Evolutionary conservation across 2,113 vertebrate species (phyloP).

Genomic region (Paedocypris sp.): DNA sequence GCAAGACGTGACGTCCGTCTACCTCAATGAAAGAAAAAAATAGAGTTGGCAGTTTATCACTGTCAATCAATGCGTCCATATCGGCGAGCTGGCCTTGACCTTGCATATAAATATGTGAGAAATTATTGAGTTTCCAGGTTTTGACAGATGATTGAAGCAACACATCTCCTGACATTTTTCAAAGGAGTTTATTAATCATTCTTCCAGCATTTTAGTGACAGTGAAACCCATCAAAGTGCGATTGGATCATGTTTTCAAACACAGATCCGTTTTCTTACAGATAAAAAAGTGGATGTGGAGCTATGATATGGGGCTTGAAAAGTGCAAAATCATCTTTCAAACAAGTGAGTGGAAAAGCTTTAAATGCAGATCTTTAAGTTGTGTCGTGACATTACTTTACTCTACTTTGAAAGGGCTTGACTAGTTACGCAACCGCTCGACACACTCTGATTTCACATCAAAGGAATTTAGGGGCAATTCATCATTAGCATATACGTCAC

Average conservation of each 20-base stretch:
- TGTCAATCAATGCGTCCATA: background rate
- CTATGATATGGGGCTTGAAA: background rate
- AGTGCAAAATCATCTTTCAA: background rate
- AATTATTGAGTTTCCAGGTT: background rate
- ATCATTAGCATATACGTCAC: slow-evolving; percentile 40
- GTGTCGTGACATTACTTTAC: too few species aligned
- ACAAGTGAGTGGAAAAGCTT: too few species aligned
- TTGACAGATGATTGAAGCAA: slow-evolving; percentile 10
- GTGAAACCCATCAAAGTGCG: too few species aligned
- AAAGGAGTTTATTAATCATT: too few species aligned
- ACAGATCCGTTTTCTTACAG: background rate
- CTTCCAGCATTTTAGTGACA: too few species aligned
- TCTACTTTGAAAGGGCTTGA: too few species aligned
- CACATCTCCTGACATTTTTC: too few species aligned
- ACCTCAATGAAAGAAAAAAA: too few species aligned
- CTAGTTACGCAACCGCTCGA: background rate
- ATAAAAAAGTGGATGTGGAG: background rate
- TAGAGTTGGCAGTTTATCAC: background rate
- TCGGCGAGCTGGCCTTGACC: background rate
- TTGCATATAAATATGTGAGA: slow-evolving; percentile 6
- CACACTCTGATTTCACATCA: background rate
- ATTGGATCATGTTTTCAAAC: too few species aligned
- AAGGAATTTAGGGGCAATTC: slow-evolving; percentile 16
- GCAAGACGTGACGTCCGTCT: slow-evolving; percentile 2
- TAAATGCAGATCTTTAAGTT: too few species aligned